A percentile compares a stretch with the other conserved stretches of the same genome.
These are phyloP conservation scores for Aplidium turbinatum DNA, from an alignment of 23 tunicate species.

Conservation along the genomic window DNA sequence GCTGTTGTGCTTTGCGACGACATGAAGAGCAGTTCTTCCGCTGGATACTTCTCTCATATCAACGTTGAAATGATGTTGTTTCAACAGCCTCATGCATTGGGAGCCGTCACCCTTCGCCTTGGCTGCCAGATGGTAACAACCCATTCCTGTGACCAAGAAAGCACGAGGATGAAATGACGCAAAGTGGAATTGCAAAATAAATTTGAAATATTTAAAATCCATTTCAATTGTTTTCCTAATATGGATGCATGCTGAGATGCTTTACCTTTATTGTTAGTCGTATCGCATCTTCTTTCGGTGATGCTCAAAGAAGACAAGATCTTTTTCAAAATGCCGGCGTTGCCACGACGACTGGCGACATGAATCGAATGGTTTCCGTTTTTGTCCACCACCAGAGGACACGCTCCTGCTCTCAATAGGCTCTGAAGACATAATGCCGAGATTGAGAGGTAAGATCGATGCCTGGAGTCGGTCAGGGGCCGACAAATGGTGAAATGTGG, in stretches of 20 bases:
- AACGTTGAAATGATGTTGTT: conserved; percentile 31
- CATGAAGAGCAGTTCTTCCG: conserved; percentile 61
- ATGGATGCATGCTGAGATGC: no score
- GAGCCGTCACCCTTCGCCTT: conserved; percentile 31
- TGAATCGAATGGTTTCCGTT: conserved; percentile 64
- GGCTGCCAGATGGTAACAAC: conserved; percentile 51
- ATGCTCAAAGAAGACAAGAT: no score
- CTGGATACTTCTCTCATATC: conserved; percentile 52
- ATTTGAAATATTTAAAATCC: no score
- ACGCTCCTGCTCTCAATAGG: conserved; percentile 50
- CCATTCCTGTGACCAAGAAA: conserved; percentile 56
- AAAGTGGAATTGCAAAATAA: no score
- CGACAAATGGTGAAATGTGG: no score
- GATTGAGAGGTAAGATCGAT: no score
- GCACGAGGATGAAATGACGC: no score
- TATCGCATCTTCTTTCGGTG: no score
- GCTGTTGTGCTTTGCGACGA: conserved; percentile 59
- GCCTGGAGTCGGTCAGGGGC: no score
- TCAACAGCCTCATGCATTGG: conserved; percentile 52
- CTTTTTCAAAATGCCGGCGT: conserved; percentile 38
- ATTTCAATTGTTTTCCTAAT: no score
- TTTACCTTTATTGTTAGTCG: no score
- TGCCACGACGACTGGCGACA: conserved; percentile 73
- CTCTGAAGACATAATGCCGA: no score
- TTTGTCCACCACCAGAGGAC: conserved; percentile 50